Evolutionary conservation across 2,797 vertebrate species (phyloP).

Genomic region (Aselliscus stoliczkanus): DNA sequence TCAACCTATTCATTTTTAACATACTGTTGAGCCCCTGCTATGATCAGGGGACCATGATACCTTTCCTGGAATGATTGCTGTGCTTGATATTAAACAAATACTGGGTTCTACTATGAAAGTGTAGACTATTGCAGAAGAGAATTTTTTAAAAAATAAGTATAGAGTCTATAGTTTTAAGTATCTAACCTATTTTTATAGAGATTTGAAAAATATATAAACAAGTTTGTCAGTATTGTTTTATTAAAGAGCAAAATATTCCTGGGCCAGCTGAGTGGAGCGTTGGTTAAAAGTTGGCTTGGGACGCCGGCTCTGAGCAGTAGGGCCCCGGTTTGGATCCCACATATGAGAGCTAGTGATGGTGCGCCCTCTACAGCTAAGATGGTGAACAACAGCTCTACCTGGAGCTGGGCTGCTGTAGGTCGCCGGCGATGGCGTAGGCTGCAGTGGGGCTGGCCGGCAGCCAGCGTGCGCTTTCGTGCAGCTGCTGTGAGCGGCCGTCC

Average conservation of each 20-base stretch:
- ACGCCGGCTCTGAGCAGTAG: too few species aligned
- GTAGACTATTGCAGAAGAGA: not conserved
- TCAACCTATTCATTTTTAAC: not conserved
- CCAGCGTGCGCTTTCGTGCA: too few species aligned
- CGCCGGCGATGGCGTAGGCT: too few species aligned
- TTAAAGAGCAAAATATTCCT: conserved; percentile 20
- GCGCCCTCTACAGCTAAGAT: too few species aligned
- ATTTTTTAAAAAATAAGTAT: not conserved
- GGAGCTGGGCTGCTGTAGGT: too few species aligned
- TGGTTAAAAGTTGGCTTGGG: too few species aligned
- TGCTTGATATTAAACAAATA: not conserved
- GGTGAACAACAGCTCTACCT: too few species aligned
- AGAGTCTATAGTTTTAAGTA: not conserved
- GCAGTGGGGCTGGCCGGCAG: too few species aligned
- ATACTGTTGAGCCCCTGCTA: not conserved
- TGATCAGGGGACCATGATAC: not conserved
- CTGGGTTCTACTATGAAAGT: not conserved
- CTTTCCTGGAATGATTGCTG: not conserved
- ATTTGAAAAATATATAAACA: not conserved
- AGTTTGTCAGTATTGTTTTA: not conserved
- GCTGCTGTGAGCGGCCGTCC: too few species aligned
- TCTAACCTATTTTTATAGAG: not conserved
- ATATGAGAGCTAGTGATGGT: too few species aligned
- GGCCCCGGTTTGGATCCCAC: too few species aligned
- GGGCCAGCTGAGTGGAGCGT: too few species aligned